These are phyloP conservation scores for Malachius bipustulatus DNA, from an alignment of 2,888 invertebrate genomes.

Conservation along the genomic window DNA sequence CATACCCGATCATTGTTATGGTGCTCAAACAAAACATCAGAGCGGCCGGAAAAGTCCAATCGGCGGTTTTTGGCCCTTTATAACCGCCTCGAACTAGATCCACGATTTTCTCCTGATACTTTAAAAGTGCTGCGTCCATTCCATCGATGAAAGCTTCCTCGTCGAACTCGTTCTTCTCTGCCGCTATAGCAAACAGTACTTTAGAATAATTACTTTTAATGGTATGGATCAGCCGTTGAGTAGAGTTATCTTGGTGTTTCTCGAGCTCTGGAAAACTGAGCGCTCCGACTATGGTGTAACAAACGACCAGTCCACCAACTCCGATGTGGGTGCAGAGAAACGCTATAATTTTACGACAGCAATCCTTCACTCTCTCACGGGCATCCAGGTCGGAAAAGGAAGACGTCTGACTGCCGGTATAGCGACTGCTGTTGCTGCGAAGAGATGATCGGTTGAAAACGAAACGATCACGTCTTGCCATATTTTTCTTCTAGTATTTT, in stretches of 20 bases:
- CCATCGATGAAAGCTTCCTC: slow-evolving; percentile 48
- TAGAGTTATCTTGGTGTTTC: slow-evolving; percentile 29
- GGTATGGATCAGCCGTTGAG: slow-evolving; percentile 38
- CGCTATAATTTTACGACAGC: slow-evolving; percentile 72
- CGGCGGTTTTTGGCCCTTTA: slow-evolving; percentile 52
- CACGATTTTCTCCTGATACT: slow-evolving; percentile 59
- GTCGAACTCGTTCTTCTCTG: slow-evolving; percentile 57
- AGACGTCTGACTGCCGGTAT: slow-evolving; percentile 39
- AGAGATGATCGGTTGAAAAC: slow-evolving; percentile 23
- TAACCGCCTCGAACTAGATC: slow-evolving; percentile 52
- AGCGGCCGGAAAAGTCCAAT: slow-evolving; percentile 81
- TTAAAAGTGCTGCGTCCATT: slow-evolving; percentile 48
- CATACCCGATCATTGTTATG: slow-evolving; percentile 88
- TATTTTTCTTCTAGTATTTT: too few species aligned
- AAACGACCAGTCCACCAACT: slow-evolving; percentile 76
- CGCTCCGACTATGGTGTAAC: slow-evolving; percentile 78
- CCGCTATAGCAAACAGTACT: slow-evolving; percentile 53
- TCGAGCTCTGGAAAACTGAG: slow-evolving; percentile 72
- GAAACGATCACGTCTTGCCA: slow-evolving; percentile 11
- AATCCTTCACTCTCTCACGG: slow-evolving; percentile 68
- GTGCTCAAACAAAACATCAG: slow-evolving; percentile 81
- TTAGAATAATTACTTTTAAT: too few species aligned
- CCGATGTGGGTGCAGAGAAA: slow-evolving; percentile 91
- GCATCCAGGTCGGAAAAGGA: slow-evolving; percentile 57
- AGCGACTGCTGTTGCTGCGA: slow-evolving; percentile 19